Base-by-base conservation (phyloP, 2,113 vertebrate genomes). In the Nannobrachium achirus region DNA sequence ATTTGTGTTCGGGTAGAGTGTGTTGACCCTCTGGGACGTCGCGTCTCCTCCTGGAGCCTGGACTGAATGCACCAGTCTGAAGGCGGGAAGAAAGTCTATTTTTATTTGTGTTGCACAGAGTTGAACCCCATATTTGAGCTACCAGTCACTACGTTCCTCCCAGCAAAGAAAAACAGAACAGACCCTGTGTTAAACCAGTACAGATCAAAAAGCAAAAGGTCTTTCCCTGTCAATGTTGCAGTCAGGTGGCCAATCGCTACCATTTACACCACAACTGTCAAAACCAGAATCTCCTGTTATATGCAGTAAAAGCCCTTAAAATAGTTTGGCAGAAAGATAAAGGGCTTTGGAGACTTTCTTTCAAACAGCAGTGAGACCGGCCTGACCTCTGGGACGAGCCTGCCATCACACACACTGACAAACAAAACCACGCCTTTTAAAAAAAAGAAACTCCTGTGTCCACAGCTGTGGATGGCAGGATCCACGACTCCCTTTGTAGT, bases 391-490 rank as follows among this genome's bases (percentile, higher is more conserved):
- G 61, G 50, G 68, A 71, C 84, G 82, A 63, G 72, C 70, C 87
- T 80, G 65, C 46, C 56, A n/a, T n/a, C n/a, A n/a, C n/a, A n/a
- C n/a, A n/a, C n/a, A 60, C 14, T 78, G 84, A 91, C 81, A 86
- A 89, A 89, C 75, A 82, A 79, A 4, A 82, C 72, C 82, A 63
- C 50, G 39, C 84, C 83, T 81, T 83, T 86, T 86, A 84, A 33
- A 4, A 33, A 33, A 33, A 0, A 33, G 60, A 71, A 87, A 87
- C 77, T 62, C 83, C 75, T 66, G 58, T 66, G 58, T 63, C 63
- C 81, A 75, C 92, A 92, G 90, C 89, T 91, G 90, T 75, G 84
- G 81, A 77, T 44, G 65, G 70, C 64, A 79, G 25, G 86, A 84
- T 84, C 66, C 64, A 19, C 6, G 74, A 80, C 72, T 46, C 77